Percentiles rank a stretch among this genome's conserved stretches.
Evolutionary conservation across 2,113 vertebrate species (phyloP).

Genomic region (Rhynchopsitta pachyrhyncha): DNA sequence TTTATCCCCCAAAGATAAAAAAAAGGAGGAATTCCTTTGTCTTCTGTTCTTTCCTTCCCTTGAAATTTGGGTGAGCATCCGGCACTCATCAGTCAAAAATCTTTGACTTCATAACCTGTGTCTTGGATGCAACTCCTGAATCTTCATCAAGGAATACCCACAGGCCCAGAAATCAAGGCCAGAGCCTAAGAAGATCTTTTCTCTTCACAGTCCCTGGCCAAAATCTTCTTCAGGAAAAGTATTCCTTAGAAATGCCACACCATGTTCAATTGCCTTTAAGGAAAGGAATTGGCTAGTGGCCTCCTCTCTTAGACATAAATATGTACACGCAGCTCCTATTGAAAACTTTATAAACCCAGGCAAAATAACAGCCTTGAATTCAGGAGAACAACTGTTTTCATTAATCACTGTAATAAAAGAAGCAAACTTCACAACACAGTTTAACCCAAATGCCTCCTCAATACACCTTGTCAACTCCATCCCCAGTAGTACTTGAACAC

Average conservation of each 20-base stretch:
- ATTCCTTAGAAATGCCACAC: not conserved
- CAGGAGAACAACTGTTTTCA: not conserved
- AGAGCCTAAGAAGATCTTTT: not conserved
- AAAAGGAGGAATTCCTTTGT: not conserved
- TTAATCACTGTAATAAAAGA: not conserved
- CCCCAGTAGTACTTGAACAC: not conserved
- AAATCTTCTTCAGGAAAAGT: not conserved
- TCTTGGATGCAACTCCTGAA: not conserved
- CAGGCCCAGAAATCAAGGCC: not conserved
- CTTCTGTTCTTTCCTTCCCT: not conserved
- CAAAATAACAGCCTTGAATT: not conserved
- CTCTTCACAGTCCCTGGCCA: not conserved
- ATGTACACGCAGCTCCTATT: fast-evolving
- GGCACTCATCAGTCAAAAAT: not conserved
- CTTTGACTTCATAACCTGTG: not conserved
- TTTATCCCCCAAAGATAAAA: not conserved
- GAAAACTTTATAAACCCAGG: not conserved
- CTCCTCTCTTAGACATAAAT: not conserved
- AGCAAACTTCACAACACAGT: not conserved
- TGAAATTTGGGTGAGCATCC: not conserved
- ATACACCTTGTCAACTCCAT: not conserved
- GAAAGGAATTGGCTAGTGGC: not conserved
- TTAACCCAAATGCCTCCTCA: not conserved
- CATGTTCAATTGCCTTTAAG: not conserved
- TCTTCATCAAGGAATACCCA: not conserved